These are phyloP conservation scores for Drosophila setifemur DNA, from an alignment of 1,140 invertebrate species.

Conservation along the genomic window DNA sequence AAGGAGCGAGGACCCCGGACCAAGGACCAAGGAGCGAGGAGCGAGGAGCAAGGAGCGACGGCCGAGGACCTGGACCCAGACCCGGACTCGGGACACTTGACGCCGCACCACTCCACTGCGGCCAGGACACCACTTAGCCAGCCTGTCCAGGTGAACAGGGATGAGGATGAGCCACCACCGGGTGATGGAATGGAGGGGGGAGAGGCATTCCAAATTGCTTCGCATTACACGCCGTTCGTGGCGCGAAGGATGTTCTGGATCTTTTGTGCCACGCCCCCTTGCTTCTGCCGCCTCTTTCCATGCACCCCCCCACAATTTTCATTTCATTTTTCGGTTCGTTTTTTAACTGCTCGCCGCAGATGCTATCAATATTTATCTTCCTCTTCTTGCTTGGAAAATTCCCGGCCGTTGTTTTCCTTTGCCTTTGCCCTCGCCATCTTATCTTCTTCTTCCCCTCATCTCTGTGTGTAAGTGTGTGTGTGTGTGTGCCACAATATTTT, in stretches of 20 bases:
- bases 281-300: constrained; percentile 5
- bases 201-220: constrained; percentile 57
- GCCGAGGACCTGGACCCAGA: background rate
- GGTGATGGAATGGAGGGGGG: background rate
- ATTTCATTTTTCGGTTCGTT: constrained; percentile 56
- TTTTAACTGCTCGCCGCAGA: constrained; percentile 71
- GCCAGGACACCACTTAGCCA: constrained; percentile 53
- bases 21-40: background rate
- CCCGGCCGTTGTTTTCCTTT: constrained; percentile 6
- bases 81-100: background rate
- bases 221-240: constrained; percentile 63
- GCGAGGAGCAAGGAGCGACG: background rate
- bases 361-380: constrained; percentile 76
- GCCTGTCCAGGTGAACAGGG: constrained; percentile 15
- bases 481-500: constrained; percentile 70
- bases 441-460: background rate
- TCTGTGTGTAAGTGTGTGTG: too few species aligned
- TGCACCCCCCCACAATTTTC: constrained; percentile 42
- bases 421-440: constrained; percentile 24
- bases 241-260: constrained; percentile 39
- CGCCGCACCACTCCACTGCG: background rate
- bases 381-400: background rate
- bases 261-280: constrained; percentile 21
- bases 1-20: background rate
- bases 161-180: background rate